A percentile compares a stretch with the other conserved stretches of the same genome.
These are phyloP conservation scores for Manis crassicaudata DNA, from an alignment of 2,797 vertebrate species.

Conservation along the genomic window DNA sequence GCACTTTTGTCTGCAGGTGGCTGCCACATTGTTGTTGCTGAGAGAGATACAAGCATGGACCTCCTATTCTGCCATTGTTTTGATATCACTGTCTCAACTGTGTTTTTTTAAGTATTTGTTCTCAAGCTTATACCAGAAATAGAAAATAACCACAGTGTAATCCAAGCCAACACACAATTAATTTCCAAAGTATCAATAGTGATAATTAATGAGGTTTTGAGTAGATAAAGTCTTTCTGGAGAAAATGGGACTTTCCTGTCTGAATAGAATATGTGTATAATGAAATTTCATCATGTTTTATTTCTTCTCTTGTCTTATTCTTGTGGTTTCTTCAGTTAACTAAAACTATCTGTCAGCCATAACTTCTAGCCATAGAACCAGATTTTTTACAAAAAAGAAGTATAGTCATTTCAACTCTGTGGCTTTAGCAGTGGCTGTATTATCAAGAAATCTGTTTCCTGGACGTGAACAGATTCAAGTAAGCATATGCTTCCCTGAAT, in stretches of 20 bases:
- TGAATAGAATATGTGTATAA: slow-evolving; percentile 8
- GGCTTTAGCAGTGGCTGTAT: not conserved
- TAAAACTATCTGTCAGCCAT: not conserved
- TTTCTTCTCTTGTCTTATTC: not conserved
- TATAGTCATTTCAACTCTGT: slow-evolving; percentile 7
- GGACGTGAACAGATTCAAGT: slow-evolving; percentile 33
- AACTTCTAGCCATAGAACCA: not conserved
- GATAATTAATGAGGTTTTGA: not conserved
- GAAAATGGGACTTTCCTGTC: not conserved
- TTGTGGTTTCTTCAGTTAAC: not conserved
- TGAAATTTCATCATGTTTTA: not conserved
- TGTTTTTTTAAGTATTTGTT: not conserved
- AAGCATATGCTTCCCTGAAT: slow-evolving; percentile 51
- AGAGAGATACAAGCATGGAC: not conserved
- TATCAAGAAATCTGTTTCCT: not conserved
- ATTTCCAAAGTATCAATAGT: not conserved
- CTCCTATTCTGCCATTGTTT: not conserved
- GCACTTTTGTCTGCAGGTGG: not conserved
- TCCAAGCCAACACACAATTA: not conserved
- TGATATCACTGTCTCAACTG: not conserved
- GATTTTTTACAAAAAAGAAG: not conserved
- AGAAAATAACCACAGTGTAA: not conserved
- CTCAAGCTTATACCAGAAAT: slow-evolving; percentile 6
- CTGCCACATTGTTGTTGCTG: not conserved
- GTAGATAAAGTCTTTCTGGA: not conserved